Conservation (phyloP, 1,140 invertebrate species). For the Agrilus planipennis region DNA sequence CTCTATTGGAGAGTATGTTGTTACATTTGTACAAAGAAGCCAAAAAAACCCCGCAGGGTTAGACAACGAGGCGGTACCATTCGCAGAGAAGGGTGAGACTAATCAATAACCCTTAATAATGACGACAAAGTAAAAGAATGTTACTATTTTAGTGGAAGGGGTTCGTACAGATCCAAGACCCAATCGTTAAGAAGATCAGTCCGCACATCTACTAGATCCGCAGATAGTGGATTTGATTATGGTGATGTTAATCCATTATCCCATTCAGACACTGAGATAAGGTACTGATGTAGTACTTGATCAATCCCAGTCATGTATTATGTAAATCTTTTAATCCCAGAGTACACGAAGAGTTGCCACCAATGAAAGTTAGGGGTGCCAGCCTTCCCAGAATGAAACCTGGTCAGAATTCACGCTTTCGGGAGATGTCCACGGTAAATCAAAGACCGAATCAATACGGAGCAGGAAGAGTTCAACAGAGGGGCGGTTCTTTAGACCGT, state of each 20-base stretch:
- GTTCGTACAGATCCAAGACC: conserved; percentile 36
- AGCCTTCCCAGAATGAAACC: conserved; percentile 18
- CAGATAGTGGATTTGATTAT: conserved; percentile 42
- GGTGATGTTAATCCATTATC: conserved; percentile 32
- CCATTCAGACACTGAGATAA: conserved; percentile 47
- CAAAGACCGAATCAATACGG: conserved; percentile 1
- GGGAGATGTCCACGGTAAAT: conserved; percentile 24
- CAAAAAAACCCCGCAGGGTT: conserved; percentile 45
- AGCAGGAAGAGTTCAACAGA: conserved; percentile 6
- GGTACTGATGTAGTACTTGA: too few species aligned
- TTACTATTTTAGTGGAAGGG: not conserved
- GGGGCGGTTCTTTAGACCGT: conserved; percentile 35
- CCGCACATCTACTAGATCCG: conserved; percentile 56
- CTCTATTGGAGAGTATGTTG: conserved; percentile 84
- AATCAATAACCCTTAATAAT: too few species aligned
- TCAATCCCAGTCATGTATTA: too few species aligned
- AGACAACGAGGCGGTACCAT: too few species aligned
- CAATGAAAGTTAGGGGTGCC: conserved; percentile 12
- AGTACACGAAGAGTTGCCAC: conserved; percentile 31
- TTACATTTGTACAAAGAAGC: conserved; percentile 72
- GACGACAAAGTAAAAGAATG: not conserved
- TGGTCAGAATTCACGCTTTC: conserved; percentile 15
- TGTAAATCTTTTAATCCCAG: too few species aligned
- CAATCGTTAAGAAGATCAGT: conserved; percentile 50
- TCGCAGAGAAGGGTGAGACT: too few species aligned